Base-by-base conservation (phyloP, 2,113 vertebrate species). In the Cariama cristata region DNA sequence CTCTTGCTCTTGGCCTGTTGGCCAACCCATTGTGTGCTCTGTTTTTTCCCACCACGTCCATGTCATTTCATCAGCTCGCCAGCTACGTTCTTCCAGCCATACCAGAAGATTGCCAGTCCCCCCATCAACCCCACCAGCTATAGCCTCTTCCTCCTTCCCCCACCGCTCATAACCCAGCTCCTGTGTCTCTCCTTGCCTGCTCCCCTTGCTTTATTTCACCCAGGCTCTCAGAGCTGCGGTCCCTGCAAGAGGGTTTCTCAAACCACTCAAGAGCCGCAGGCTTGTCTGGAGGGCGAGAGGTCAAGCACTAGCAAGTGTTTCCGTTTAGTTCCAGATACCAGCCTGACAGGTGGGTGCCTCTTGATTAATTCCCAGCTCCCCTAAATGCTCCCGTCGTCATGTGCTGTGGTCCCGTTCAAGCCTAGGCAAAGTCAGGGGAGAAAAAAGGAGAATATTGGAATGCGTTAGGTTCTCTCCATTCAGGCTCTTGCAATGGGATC, bases 261-360 rank as follows among this genome's bases (percentile, higher is more conserved):
- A 52, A 55, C 85, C 44, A 47, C 90, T 86, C 38, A 28, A 68
- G 88, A 96, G 77, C 90, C 8, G 12, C 69, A 11, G 20, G 91
- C 86, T 93, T 83, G 91, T 96, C 92, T 22, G 79, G 96, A 97
- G 98, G 95, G 97, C 97, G 93, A 91, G 88, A 98, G 98, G 98
- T 98, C 98, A 98, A 89, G 83, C 76, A 88, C 88, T 58, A 73
- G 93, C 98, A 98, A 98, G 98, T 99, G 99, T 98, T 99, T 99
- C 96, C 45, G 16, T 98, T 99, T 99, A 99, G 99, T 99, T 99
- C 99, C 99, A 99, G 99, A 99, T 99, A 98, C 99, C 98, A 98
- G 98, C 98, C 98, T 99, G 99, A 99, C 99, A 99, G 99, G 98
- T 98, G 98, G 97, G 98, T 77, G 90, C 98, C 97, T 91, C 89